Evolutionary conservation across 2,113 vertebrate genomes (phyloP), one percentile per base, ranked within the genome.

Genomic region (Eublepharis macularius): DNA sequence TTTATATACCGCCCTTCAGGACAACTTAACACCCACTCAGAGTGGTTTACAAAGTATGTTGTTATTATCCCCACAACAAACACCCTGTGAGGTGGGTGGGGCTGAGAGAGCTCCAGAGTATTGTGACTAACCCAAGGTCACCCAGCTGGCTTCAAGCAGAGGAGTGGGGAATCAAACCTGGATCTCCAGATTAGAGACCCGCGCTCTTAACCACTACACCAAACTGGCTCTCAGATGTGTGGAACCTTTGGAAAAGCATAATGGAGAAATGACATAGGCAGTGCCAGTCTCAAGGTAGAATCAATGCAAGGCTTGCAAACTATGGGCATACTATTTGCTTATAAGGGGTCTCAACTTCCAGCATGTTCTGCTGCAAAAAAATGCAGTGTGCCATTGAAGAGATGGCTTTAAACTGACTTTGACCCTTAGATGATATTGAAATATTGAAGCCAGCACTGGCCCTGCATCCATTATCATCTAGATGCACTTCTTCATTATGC

Each of bases 401-500:
- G 13, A 16, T 16, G 39, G 34, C 26, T 8, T 65, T 32, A 17
- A 14, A 43, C 0, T 80, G 63, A 60, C 26, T 57, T 32, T 78
- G 10, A 9, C 19, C 39, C 36, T 60, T 82, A 39, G 14, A n/a
- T 36, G 21, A 60, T 57, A 24, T 73, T 4, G 49, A 73, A 49
- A 41, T 17, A 14, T 3, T 21, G 36, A 17, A 80, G 7, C 32
- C 60, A 11, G 19, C 11, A 16, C 7, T 49, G 36, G n/a, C 45
- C 29, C 47, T 70, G 85, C 82, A 51, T 79, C 76, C 83, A 88
- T 12, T 76, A 32, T 32, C 77, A 72, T 17, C n/a, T 8, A 51
- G 68, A 32, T 76, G 91, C 87, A 76, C 80, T 2, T 0, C 77
- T 77, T 90, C 81, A 0, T 2, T 57, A 82, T 89, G 47, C 0